These are phyloP conservation scores for Tachina fera DNA, from an alignment of 2,888 invertebrate species.

Conservation along the genomic window DNA sequence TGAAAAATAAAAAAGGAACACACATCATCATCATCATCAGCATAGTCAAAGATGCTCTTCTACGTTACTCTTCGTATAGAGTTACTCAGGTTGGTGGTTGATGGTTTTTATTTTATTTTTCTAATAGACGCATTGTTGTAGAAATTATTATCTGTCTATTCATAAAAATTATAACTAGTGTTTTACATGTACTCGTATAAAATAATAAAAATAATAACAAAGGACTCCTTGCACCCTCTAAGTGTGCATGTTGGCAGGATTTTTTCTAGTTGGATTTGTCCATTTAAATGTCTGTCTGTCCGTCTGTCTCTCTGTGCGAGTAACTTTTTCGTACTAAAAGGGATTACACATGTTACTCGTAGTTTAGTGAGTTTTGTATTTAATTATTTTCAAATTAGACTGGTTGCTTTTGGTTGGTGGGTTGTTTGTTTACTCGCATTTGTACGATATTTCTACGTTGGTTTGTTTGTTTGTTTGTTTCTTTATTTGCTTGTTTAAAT, in stretches of 20 bases:
- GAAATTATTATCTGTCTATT: constrained; percentile 71
- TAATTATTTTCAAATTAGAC: constrained; percentile 72
- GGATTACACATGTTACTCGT: constrained; percentile 66
- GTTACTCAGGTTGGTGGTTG: constrained; percentile 47
- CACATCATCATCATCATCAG: background rate
- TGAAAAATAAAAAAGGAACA: background rate
- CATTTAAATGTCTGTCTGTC: background rate
- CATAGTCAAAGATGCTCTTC: constrained; percentile 17
- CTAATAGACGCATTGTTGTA: constrained; percentile 63
- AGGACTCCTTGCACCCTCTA: constrained; percentile 59
- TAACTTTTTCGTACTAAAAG: background rate
- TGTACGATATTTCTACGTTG: constrained; percentile 5
- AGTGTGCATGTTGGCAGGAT: constrained; percentile 15
- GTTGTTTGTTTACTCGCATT: constrained; percentile 47
- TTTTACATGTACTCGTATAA: background rate
- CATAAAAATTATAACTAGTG: constrained; percentile 67
- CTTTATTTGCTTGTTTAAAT: constrained; percentile 46
- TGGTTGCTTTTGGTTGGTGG: constrained; percentile 61
- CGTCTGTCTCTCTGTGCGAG: background rate
- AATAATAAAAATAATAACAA: background rate
- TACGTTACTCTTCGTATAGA: background rate
- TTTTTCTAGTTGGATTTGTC: constrained; percentile 63
- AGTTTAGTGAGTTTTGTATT: constrained; percentile 55
- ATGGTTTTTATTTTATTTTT: background rate
- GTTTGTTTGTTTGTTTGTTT: constrained; percentile 25